Evolutionary conservation across 2,888 invertebrate genomes (phyloP).

Genomic region (Rambutsinella grinnellia): DNA sequence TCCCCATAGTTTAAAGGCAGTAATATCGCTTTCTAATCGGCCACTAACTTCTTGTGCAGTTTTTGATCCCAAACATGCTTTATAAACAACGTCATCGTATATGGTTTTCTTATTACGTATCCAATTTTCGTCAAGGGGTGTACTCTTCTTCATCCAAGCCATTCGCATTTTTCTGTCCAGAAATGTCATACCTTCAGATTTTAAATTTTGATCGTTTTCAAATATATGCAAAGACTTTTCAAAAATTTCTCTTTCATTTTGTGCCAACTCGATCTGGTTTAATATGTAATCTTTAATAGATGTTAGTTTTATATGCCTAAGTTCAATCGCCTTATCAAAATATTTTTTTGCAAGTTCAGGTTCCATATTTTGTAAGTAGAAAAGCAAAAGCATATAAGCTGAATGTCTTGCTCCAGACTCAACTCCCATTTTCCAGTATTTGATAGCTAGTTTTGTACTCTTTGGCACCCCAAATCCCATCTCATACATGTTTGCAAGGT

Average conservation of each 20-base stretch:
- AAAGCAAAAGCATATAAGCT: neutral
- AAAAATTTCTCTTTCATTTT: neutral
- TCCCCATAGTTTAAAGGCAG: too few relatives aligned
- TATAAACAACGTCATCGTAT: too few relatives aligned
- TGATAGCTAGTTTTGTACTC: neutral
- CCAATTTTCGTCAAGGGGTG: too few relatives aligned
- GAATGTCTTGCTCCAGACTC: neutral
- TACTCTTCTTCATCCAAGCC: too few relatives aligned
- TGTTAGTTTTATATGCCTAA: neutral
- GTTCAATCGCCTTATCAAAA: neutral
- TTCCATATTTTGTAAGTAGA: conserved; percentile 6
- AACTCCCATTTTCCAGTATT: conserved; percentile 19
- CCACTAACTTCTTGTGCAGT: too few relatives aligned
- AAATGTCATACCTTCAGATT: neutral
- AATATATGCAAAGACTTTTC: neutral
- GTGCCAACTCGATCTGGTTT: neutral
- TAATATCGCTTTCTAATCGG: too few relatives aligned
- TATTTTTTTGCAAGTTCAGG: neutral
- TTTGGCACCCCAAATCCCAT: neutral
- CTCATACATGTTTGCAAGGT: conserved; percentile 17
- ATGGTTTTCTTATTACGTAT: too few relatives aligned
- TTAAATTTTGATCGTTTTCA: neutral
- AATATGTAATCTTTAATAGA: neutral
- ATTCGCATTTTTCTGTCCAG: neutral
- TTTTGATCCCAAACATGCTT: too few relatives aligned